These are phyloP conservation scores for Calliphora vicina DNA, from an alignment of 1,140 invertebrate genomes.

Conservation along the genomic window DNA sequence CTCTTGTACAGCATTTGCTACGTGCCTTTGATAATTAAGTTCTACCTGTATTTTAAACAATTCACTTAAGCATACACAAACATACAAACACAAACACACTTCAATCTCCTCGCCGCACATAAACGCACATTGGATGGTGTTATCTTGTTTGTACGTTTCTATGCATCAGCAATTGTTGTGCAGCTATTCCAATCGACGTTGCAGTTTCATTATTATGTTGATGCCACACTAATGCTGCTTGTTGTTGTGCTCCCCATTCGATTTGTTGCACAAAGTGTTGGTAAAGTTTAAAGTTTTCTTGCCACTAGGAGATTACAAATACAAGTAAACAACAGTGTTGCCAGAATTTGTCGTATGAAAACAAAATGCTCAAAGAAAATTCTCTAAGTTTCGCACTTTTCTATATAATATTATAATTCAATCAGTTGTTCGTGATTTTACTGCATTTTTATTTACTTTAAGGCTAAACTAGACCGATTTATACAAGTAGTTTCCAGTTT, in stretches of 20 bases:
- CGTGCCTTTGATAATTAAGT: constrained; percentile 13
- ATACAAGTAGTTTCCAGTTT: no score
- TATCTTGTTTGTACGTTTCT: background rate
- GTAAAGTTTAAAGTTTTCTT: no score
- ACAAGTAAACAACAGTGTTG: no score
- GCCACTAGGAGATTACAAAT: no score
- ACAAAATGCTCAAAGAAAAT: no score
- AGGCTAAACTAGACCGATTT: no score
- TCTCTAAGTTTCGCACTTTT: no score
- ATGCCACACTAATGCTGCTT: background rate
- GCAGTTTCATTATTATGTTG: background rate
- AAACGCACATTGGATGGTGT: background rate
- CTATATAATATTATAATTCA: no score
- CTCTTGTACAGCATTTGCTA: background rate
- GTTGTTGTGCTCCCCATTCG: background rate
- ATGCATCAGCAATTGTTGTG: background rate
- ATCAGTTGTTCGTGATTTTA: no score
- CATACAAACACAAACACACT: background rate
- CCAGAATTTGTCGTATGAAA: no score
- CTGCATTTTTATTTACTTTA: no score
- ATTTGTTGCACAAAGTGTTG: background rate
- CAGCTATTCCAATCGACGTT: background rate
- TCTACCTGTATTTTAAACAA: background rate
- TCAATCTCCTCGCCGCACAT: background rate
- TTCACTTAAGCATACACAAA: background rate